Conservation (phyloP, 2,888 invertebrate genomes). For the Heliothis peltigera region DNA sequence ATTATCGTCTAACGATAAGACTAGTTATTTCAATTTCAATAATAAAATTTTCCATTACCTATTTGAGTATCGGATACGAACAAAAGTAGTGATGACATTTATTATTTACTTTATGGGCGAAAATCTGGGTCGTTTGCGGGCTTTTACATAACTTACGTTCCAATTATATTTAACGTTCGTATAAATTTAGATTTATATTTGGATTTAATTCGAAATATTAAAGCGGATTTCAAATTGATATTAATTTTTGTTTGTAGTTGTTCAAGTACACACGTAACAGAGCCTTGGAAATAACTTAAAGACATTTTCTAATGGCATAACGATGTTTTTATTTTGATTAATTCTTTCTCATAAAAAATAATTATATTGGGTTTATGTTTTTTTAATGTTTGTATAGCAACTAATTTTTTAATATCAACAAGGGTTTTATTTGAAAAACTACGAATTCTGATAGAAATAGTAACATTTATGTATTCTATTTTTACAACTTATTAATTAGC, state of each 20-base stretch:
- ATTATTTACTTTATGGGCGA: slow-evolving; percentile 21
- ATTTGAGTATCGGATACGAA: slow-evolving; percentile 29
- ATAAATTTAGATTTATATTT: slow-evolving; percentile 15
- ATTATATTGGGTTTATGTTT: too few species aligned
- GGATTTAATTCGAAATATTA: slow-evolving; percentile 13
- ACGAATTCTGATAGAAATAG: too few species aligned
- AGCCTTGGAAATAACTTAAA: neutral
- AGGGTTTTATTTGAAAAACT: too few species aligned
- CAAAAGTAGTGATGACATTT: slow-evolving; percentile 23
- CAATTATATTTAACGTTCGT: slow-evolving; percentile 21
- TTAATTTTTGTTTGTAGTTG: neutral
- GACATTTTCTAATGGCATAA: too few species aligned
- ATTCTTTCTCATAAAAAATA: too few species aligned
- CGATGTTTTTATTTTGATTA: too few species aligned
- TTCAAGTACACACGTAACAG: neutral
- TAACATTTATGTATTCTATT: too few species aligned
- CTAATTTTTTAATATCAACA: too few species aligned
- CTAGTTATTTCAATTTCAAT: slow-evolving; percentile 7
- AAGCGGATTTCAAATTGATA: slow-evolving; percentile 6
- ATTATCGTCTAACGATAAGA: neutral
- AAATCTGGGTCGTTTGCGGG: slow-evolving; percentile 19
- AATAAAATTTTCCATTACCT: slow-evolving; percentile 3
- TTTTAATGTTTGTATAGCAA: too few species aligned
- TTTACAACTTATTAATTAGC: too few species aligned
- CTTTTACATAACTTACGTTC: slow-evolving; percentile 8